These are phyloP conservation scores for Drosophila stalkeri DNA, from an alignment of 2,888 invertebrate species.

Conservation along the genomic window DNA sequence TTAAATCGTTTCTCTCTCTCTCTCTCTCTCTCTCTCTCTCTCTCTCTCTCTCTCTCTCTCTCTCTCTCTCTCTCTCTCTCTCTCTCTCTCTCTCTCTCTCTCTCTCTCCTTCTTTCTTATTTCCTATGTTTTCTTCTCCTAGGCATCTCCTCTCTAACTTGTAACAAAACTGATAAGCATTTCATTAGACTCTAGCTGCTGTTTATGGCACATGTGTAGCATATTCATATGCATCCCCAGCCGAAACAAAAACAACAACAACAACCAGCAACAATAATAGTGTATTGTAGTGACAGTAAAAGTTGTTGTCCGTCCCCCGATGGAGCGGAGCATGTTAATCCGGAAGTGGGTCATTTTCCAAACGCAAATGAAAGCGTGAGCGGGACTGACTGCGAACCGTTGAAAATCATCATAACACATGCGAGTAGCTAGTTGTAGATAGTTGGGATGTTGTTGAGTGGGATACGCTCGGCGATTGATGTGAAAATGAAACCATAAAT, in stretches of 20 bases:
- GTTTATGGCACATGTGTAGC: slow-evolving; percentile 21
- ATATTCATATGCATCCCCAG: slow-evolving; percentile 15
- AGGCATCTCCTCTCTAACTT: too few species aligned
- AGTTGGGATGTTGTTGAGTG: slow-evolving; percentile 40
- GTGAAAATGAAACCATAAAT: slow-evolving; percentile 67
- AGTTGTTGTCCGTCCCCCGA: slow-evolving; percentile 53
- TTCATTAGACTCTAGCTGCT: neutral
- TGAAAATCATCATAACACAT: slow-evolving; percentile 65
- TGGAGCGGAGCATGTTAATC: slow-evolving; percentile 63
- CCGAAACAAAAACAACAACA: neutral
- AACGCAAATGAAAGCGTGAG: slow-evolving; percentile 76
- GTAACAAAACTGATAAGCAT: neutral
- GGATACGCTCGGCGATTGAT: slow-evolving; percentile 54
- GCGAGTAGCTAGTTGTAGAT: slow-evolving; percentile 28
- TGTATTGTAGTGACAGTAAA: slow-evolving; percentile 59
- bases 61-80: neutral
- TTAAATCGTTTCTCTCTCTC: too few species aligned
- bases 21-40: neutral
- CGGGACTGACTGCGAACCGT: slow-evolving; percentile 49
- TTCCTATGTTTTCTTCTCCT: too few species aligned
- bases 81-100: neutral
- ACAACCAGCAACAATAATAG: slow-evolving; percentile 12
- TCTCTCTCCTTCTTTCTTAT: neutral
- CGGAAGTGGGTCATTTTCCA: slow-evolving; percentile 78
- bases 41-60: too few species aligned